Conservation (phyloP, 2,797 vertebrate species). For the Caiman crocodilus region DNA sequence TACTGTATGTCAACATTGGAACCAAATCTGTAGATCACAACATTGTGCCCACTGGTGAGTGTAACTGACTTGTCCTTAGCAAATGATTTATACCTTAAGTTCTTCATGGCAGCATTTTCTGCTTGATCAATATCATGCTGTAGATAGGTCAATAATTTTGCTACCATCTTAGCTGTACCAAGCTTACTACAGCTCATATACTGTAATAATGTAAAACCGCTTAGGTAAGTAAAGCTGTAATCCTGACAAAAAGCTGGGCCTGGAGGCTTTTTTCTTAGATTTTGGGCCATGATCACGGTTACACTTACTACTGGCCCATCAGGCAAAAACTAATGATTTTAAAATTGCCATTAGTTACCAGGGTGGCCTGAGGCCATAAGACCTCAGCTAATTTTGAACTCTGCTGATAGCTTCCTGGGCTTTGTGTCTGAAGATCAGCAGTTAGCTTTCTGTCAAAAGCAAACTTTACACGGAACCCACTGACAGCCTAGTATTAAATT, state of each 20-base stretch:
- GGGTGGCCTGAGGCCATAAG: conserved; percentile 30
- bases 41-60: background rate
- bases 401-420: conserved; percentile 51
- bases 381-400: conserved; percentile 69
- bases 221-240: conserved; percentile 70
- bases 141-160: conserved; percentile 58
- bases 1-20: conserved; percentile 9
- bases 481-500: conserved; percentile 44
- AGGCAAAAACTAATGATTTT: conserved; percentile 65
- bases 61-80: background rate
- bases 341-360: conserved; percentile 68
- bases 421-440: conserved; percentile 62
- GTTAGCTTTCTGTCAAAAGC: conserved; percentile 65
- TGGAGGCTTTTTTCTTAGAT: conserved; percentile 64
- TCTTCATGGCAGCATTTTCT: conserved; percentile 20
- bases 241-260: conserved; percentile 67
- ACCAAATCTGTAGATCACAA: conserved; percentile 1
- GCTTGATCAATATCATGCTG: conserved; percentile 59
- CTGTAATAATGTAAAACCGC: conserved; percentile 69
- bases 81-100: conserved; percentile 19
- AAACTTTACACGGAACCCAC: conserved; percentile 34
- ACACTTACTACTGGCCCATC: conserved; percentile 26
- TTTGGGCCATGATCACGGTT: conserved; percentile 53
- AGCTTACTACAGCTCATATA: conserved; percentile 67
- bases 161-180: conserved; percentile 56